Percentiles rank a stretch among this genome's conserved stretches.
Evolutionary conservation across 23 tunicate species (phyloP).

Genomic region (Trididemnum clinides): DNA sequence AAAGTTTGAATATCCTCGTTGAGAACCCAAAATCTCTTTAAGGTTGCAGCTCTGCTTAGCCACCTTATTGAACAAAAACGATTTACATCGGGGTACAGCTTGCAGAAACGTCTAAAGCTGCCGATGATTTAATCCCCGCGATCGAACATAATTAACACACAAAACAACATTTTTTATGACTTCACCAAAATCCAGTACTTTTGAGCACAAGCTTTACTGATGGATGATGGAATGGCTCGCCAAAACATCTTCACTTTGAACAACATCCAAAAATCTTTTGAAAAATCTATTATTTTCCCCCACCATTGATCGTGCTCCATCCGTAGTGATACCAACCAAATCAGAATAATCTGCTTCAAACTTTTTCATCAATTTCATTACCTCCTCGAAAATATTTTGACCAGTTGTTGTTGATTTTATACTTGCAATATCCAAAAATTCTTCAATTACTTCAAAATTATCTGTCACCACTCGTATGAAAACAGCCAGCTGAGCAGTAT

Average conservation of each 20-base stretch:
- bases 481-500: neutral
- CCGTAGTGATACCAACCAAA: too few relatives aligned
- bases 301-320: neutral
- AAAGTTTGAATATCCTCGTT: neutral
- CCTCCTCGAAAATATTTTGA: too few relatives aligned
- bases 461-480: neutral
- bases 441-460: too few relatives aligned
- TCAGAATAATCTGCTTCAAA: too few relatives aligned
- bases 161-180: too few relatives aligned
- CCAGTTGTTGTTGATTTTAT: too few relatives aligned
- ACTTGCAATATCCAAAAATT: too few relatives aligned
- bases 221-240: neutral
- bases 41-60: slow-evolving; percentile 29
- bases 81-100: slow-evolving; percentile 13
- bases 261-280: neutral
- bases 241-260: too few relatives aligned
- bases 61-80: slow-evolving; percentile 22
- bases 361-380: too few relatives aligned
- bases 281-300: neutral
- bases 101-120: slow-evolving; percentile 11
- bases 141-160: too few relatives aligned
- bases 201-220: too few relatives aligned
- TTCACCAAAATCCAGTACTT: too few relatives aligned
- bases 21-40: slow-evolving; percentile 21
- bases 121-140: neutral